Evolutionary conservation across 2,888 invertebrate species (phyloP).

Genomic region (Dasypolia templi): DNA sequence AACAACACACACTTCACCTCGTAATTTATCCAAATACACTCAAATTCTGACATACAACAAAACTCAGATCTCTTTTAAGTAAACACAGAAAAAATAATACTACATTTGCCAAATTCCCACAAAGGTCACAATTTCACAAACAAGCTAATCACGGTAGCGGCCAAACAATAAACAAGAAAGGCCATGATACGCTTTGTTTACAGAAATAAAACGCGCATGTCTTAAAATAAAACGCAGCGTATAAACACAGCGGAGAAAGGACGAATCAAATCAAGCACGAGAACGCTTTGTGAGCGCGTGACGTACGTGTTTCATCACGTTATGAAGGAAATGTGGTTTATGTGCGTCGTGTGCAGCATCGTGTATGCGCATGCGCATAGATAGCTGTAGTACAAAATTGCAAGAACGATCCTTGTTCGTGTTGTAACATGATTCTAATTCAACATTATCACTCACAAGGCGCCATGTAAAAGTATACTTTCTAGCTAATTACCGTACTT

Average conservation of each 20-base stretch:
- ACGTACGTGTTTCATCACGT: conserved; percentile 26
- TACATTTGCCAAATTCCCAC: conserved; percentile 20
- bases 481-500: no score
- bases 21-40: background rate
- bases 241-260: conserved; percentile 60
- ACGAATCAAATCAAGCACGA: conserved; percentile 52
- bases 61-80: background rate
- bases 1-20: background rate
- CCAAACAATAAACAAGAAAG: conserved; percentile 57
- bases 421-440: background rate
- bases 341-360: conserved; percentile 8
- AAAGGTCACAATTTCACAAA: conserved; percentile 37
- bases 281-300: conserved; percentile 46
- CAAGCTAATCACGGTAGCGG: conserved; percentile 44
- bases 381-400: background rate
- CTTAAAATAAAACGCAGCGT: conserved; percentile 60
- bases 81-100: conserved; percentile 20
- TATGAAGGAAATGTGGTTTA: conserved; percentile 33
- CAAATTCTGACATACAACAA: background rate
- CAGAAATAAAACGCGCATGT: conserved; percentile 56
- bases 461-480: background rate
- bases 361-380: conserved; percentile 6
- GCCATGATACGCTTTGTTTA: conserved; percentile 60
- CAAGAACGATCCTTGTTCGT: background rate
- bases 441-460: background rate